Percentiles rank a stretch among this genome's conserved stretches.
These are phyloP conservation scores for Tricholaema leucomelas DNA, from an alignment of 2,113 vertebrate genomes.

Conservation along the genomic window DNA sequence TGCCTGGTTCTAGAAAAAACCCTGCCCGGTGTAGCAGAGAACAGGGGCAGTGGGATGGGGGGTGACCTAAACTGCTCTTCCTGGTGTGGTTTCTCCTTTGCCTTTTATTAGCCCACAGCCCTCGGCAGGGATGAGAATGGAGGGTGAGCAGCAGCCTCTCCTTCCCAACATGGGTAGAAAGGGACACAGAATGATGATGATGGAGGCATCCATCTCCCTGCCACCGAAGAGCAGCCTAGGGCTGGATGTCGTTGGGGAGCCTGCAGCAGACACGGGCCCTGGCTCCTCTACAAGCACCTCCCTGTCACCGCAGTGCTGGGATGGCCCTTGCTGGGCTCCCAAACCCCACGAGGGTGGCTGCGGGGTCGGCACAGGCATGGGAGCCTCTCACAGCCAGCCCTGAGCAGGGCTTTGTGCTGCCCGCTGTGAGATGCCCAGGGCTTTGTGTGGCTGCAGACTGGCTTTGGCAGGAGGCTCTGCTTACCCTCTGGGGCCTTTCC, in stretches of 20 bases:
- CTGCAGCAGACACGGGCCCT: not conserved
- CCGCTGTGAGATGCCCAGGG: fast-evolving
- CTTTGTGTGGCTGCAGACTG: conserved; percentile 17
- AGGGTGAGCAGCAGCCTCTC: not conserved
- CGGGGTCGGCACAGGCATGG: not conserved
- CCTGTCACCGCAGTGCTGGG: fast-evolving
- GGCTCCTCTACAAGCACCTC: not conserved
- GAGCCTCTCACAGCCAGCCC: not conserved
- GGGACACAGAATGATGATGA: fast-evolving
- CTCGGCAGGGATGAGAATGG: not conserved
- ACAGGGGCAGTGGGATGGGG: not conserved
- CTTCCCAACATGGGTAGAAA: fast-evolving
- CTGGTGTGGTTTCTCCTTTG: not conserved
- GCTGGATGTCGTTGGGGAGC: fast-evolving
- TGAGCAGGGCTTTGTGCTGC: not conserved
- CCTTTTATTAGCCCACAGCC: not conserved
- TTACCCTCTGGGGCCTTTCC: conserved; percentile 32
- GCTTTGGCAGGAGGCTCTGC: not conserved
- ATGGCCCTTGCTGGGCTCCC: not conserved
- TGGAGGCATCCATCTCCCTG: not conserved
- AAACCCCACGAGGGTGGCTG: fast-evolving
- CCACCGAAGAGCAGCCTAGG: not conserved
- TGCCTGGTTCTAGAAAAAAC: not conserved
- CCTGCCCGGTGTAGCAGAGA: not conserved
- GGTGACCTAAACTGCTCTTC: not conserved